Evolutionary conservation across 2,888 invertebrate species (phyloP).

Genomic region (Chesias legatella): DNA sequence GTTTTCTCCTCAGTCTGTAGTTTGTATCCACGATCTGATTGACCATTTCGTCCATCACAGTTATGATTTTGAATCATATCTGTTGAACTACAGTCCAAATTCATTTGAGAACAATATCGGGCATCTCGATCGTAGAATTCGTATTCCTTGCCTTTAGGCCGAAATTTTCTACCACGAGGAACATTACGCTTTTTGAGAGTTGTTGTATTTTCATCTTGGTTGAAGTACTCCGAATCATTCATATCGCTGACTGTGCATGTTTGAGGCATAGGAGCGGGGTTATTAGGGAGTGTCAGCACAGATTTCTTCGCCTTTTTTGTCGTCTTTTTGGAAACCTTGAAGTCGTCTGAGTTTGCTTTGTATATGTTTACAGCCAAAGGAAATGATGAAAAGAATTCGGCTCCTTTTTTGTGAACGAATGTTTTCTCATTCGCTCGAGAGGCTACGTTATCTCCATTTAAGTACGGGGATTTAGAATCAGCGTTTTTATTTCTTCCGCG

Average conservation of each 20-base stretch:
- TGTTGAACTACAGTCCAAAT: constrained; percentile 55
- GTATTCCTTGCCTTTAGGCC: constrained; percentile 36
- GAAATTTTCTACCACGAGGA: constrained; percentile 34
- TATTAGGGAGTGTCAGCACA: constrained; percentile 60
- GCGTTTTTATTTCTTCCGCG: constrained; percentile 36
- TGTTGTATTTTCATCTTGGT: constrained; percentile 36
- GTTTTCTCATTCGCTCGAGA: constrained; percentile 54
- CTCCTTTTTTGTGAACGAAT: constrained; percentile 43
- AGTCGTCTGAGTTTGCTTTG: constrained; percentile 65
- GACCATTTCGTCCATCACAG: constrained; percentile 33
- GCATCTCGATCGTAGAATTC: constrained; percentile 53
- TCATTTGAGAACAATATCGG: constrained; percentile 48
- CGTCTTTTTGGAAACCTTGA: constrained; percentile 41
- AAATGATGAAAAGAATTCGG: constrained; percentile 49
- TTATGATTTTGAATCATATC: constrained; percentile 45
- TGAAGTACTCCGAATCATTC: constrained; percentile 61
- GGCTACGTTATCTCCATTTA: constrained; percentile 43
- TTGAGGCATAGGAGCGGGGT: constrained; percentile 43
- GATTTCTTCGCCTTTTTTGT: constrained; percentile 59
- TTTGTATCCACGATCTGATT: constrained; percentile 20
- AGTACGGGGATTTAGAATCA: constrained; percentile 46
- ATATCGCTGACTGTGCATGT: constrained; percentile 63
- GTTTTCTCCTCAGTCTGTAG: constrained; percentile 28
- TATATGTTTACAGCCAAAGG: constrained; percentile 56
- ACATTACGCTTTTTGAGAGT: constrained; percentile 43